Conservation (phyloP, 1,140 invertebrate genomes). For the Drosophila murphyi region DNA sequence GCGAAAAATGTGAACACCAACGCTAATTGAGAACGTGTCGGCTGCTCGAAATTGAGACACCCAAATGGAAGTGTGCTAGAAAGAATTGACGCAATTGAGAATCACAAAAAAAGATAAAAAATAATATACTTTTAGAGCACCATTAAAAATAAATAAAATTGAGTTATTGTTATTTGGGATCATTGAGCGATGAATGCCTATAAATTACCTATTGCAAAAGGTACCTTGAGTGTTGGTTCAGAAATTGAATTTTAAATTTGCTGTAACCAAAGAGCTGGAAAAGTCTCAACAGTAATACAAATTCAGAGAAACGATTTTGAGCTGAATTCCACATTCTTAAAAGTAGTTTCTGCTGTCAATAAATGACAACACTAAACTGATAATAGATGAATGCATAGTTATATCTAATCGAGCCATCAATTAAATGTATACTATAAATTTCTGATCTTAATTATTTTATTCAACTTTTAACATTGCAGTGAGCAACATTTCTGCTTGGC, state of each 20-base stretch:
- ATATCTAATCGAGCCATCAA: neutral
- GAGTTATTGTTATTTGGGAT: no score
- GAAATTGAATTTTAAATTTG: neutral
- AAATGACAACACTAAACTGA: no score
- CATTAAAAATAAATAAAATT: constrained; percentile 1
- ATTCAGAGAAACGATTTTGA: neutral
- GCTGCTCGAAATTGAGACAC: constrained; percentile 9
- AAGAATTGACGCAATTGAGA: constrained; percentile 9
- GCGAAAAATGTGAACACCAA: constrained; percentile 21
- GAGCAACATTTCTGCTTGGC: no score
- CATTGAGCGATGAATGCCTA: neutral
- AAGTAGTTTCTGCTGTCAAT: no score
- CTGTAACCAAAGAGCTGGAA: neutral
- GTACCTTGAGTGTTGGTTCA: no score
- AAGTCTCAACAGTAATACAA: neutral
- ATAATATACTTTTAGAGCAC: neutral
- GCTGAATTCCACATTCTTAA: no score
- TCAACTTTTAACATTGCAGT: no score
- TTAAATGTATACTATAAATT: neutral
- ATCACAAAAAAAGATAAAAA: neutral
- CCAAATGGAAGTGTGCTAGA: constrained; percentile 10
- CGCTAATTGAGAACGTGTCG: constrained; percentile 29
- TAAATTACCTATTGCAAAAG: neutral
- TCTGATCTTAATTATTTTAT: no score
- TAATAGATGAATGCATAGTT: neutral